A percentile compares a stretch with the other conserved stretches of the same genome.
phyloP scores from a whole-genome alignment of 2,113 vertebrate genomes.

The Otocyon megalotis region DNA sequence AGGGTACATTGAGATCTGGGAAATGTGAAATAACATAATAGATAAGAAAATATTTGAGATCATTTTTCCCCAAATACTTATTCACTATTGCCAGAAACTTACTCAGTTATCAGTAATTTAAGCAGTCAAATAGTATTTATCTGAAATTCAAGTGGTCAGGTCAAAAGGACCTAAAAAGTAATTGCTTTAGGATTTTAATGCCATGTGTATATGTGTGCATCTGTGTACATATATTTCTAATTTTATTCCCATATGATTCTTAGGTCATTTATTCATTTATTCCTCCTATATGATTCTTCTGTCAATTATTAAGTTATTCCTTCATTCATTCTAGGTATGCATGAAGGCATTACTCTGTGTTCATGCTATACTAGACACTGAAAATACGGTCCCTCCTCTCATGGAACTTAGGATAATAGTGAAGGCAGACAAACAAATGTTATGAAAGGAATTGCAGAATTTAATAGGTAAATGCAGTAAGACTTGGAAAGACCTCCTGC shows the following conservation, averaged over 20 bases:
- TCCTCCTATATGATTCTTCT: too few relatives aligned
- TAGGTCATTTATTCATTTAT: not conserved
- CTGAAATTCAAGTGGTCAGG: not conserved
- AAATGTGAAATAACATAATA: not conserved
- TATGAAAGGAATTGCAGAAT: not conserved
- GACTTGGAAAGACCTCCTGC: not conserved
- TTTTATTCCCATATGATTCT: not conserved
- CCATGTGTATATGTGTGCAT: not conserved
- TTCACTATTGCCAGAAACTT: not conserved
- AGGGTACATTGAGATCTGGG: not conserved
- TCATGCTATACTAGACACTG: not conserved
- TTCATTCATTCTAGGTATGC: not conserved
- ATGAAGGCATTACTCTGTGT: not conserved
- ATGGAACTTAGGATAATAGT: not conserved
- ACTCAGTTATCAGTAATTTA: not conserved
- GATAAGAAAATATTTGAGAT: not conserved
- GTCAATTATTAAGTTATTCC: not conserved
- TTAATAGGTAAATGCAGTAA: constrained; percentile 21
- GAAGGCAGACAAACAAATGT: not conserved
- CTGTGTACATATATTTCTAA: not conserved
- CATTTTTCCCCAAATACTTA: not conserved
- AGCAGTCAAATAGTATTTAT: not conserved
- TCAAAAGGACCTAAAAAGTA: not conserved
- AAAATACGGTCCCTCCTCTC: not conserved
- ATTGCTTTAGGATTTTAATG: constrained; percentile 21